Evolutionary conservation across 2,888 invertebrate species (phyloP).

Genomic region (Ectropis crepuscularia): DNA sequence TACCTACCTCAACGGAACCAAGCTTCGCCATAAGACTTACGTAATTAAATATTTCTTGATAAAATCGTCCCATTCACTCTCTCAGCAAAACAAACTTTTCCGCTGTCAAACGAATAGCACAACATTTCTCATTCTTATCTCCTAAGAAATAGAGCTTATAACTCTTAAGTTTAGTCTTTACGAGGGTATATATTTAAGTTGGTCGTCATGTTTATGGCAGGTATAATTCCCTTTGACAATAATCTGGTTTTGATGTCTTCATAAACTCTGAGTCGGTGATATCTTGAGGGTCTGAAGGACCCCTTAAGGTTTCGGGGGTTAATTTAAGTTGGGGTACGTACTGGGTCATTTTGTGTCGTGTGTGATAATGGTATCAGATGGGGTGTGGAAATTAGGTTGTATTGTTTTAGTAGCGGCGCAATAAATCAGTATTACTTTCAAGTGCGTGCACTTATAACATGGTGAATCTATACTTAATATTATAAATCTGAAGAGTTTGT

Average conservation of each 20-base stretch:
- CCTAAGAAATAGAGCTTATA: constrained; percentile 40
- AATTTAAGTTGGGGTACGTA: constrained; percentile 39
- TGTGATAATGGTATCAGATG: constrained; percentile 38
- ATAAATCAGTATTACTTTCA: neutral
- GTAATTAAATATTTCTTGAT: constrained; percentile 55
- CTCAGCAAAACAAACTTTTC: constrained; percentile 8
- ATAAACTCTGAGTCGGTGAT: constrained; percentile 61
- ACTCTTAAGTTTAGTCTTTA: constrained; percentile 25
- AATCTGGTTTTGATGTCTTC: constrained; percentile 69
- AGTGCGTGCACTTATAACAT: neutral
- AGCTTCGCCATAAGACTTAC: constrained; percentile 34
- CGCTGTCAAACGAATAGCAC: constrained; percentile 17
- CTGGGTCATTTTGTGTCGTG: constrained; percentile 36
- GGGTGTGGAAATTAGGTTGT: constrained; percentile 15
- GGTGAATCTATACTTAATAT: no score
- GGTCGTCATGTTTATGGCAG: constrained; percentile 59
- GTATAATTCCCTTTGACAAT: constrained; percentile 63
- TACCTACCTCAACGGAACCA: constrained; percentile 8
- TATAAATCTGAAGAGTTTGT: no score
- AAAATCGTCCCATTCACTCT: constrained; percentile 48
- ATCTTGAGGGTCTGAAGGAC: constrained; percentile 49
- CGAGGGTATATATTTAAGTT: constrained; percentile 29
- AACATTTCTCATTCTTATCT: constrained; percentile 23
- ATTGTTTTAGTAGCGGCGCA: constrained; percentile 15
- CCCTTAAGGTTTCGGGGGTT: constrained; percentile 46